Conservation (phyloP, 2,888 invertebrate genomes). For the Pachliopta kotzebuea region DNA sequence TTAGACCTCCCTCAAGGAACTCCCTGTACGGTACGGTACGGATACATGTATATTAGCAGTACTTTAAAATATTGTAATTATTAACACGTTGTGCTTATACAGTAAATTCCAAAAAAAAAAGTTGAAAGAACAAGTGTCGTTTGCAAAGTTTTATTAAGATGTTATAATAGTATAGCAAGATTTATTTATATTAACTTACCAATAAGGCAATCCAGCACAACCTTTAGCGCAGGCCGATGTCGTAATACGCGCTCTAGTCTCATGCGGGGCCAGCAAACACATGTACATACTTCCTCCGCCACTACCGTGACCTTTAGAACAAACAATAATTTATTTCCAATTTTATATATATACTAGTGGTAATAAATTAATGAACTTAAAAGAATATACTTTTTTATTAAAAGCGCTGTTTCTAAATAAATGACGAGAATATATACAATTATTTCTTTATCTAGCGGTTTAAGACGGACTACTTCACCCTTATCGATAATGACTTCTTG, state of each 20-base stretch:
- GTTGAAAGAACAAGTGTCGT: too few relatives aligned
- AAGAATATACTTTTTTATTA: too few relatives aligned
- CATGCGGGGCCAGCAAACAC: slow-evolving; percentile 90
- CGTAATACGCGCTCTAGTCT: slow-evolving; percentile 87
- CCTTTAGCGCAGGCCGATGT: slow-evolving; percentile 86
- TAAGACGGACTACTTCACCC: too few relatives aligned
- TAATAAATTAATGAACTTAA: neutral
- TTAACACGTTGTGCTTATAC: too few relatives aligned
- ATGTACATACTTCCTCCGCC: slow-evolving; percentile 88
- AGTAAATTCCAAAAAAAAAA: too few relatives aligned
- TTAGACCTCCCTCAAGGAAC: too few relatives aligned
- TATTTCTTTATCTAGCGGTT: too few relatives aligned
- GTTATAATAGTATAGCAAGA: neutral
- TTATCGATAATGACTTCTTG: too few relatives aligned
- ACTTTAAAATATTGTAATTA: too few relatives aligned
- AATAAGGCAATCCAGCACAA: slow-evolving; percentile 88
- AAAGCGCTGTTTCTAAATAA: neutral
- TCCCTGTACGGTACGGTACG: too few relatives aligned
- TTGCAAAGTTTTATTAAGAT: neutral
- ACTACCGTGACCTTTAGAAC: slow-evolving; percentile 84
- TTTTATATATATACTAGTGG: neutral
- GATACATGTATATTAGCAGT: too few relatives aligned
- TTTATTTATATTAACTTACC: slow-evolving; percentile 67
- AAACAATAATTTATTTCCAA: neutral
- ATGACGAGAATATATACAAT: too few relatives aligned